These are phyloP conservation scores for Oxytorus armatus DNA, from an alignment of 2,888 invertebrate genomes.

Conservation along the genomic window DNA sequence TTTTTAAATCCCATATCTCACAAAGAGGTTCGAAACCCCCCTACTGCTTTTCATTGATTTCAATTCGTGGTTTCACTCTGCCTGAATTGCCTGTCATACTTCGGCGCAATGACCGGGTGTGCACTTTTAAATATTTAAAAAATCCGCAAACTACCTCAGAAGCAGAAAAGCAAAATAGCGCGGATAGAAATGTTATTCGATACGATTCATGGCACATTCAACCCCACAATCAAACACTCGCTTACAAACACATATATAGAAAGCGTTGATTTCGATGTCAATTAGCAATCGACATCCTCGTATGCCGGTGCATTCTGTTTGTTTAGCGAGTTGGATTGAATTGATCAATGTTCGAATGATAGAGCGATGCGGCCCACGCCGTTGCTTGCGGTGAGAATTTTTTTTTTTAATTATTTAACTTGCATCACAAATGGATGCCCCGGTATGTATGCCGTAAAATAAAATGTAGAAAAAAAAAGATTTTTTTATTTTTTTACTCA, in stretches of 20 bases:
- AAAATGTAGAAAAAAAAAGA: background rate
- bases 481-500: constrained; percentile 8
- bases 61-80: too few species aligned
- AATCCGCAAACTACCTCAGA: too few species aligned
- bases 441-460: background rate
- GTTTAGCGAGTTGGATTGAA: constrained; percentile 32
- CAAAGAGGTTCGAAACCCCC: too few species aligned
- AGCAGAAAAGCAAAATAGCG: background rate
- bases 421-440: background rate
- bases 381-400: constrained; percentile 19
- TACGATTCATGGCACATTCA: constrained; percentile 2
- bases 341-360: constrained; percentile 32
- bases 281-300: constrained; percentile 36
- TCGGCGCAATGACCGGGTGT: too few species aligned
- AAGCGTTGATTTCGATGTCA: constrained; percentile 28
- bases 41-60: too few species aligned
- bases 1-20: too few species aligned
- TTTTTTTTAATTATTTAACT: constrained; percentile 1
- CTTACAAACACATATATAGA: background rate
- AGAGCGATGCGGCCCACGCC: constrained; percentile 3
- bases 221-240: constrained; percentile 3
- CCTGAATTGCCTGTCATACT: too few species aligned
- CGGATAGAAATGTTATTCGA: constrained; percentile 17
- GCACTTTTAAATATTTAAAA: too few species aligned
- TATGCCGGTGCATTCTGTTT: constrained; percentile 9